Conservation (phyloP, 2,797 vertebrate genomes). For the Phoxinus dragarum region DNA sequence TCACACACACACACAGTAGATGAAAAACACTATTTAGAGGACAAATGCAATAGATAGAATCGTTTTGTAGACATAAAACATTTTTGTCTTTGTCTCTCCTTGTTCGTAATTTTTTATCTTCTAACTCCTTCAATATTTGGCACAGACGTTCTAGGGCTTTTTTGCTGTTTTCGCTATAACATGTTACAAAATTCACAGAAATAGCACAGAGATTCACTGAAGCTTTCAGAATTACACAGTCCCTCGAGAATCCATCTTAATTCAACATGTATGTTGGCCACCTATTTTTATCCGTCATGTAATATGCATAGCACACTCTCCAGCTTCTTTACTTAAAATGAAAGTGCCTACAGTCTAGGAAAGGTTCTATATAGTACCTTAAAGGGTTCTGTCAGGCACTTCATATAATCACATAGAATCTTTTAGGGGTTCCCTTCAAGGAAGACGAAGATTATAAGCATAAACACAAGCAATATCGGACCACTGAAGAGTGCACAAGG, state of each 20-base stretch:
- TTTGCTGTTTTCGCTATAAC: neutral
- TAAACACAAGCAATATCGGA: no score
- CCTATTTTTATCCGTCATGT: constrained; percentile 28
- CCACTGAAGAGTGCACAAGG: no score
- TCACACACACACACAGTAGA: neutral
- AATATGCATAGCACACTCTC: constrained; percentile 14
- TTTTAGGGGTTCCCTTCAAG: neutral
- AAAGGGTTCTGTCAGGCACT: neutral
- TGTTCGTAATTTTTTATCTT: neutral
- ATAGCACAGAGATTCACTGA: neutral
- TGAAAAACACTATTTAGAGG: neutral
- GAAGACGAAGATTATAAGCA: no score
- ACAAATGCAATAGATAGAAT: neutral
- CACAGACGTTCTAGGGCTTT: neutral
- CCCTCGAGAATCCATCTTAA: neutral
- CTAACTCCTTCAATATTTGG: neutral
- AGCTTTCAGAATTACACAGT: neutral
- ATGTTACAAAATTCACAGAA: neutral
- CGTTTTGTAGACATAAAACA: no score
- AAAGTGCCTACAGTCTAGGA: neutral
- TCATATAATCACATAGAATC: neutral
- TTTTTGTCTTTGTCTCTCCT: neutral
- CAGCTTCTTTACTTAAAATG: neutral
- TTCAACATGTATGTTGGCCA: constrained; percentile 8
- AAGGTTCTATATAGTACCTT: neutral